Conservation (phyloP, 1,140 invertebrate species). For the Calephelis nemesis region DNA sequence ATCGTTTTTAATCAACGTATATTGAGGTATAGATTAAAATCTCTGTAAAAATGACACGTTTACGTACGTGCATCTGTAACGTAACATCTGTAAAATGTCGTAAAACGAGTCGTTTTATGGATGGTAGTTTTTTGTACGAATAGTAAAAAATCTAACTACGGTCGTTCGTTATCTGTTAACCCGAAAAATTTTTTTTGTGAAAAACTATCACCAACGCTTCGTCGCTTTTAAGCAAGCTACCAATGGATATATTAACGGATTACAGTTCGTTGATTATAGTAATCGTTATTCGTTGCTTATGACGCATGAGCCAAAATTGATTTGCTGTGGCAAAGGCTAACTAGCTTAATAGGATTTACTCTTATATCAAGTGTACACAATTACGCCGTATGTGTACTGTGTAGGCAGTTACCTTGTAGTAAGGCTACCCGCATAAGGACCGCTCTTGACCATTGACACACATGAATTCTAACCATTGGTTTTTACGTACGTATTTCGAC, state of each 20-base stretch:
- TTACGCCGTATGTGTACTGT: constrained; percentile 4
- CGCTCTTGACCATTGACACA: neutral
- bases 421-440: neutral
- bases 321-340: constrained; percentile 11
- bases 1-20: too few species aligned
- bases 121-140: too few species aligned
- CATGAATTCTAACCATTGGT: neutral
- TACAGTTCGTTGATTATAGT: neutral
- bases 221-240: too few species aligned
- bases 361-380: constrained; percentile 16
- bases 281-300: neutral
- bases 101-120: too few species aligned
- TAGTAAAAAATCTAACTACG: too few species aligned
- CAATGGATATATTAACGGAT: too few species aligned
- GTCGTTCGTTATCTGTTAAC: too few species aligned
- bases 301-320: constrained; percentile 8
- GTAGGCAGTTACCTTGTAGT: constrained; percentile 4
- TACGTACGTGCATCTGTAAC: neutral
- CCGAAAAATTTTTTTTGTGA: too few species aligned
- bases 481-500: neutral
- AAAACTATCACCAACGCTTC: too few species aligned
- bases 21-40: too few species aligned
- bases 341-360: constrained; percentile 15
- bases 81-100: too few species aligned
- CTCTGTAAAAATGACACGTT: too few species aligned